These are phyloP conservation scores for Anthopleura sola DNA, from an alignment of 64 coral and sea anemone species.

Conservation along the genomic window DNA sequence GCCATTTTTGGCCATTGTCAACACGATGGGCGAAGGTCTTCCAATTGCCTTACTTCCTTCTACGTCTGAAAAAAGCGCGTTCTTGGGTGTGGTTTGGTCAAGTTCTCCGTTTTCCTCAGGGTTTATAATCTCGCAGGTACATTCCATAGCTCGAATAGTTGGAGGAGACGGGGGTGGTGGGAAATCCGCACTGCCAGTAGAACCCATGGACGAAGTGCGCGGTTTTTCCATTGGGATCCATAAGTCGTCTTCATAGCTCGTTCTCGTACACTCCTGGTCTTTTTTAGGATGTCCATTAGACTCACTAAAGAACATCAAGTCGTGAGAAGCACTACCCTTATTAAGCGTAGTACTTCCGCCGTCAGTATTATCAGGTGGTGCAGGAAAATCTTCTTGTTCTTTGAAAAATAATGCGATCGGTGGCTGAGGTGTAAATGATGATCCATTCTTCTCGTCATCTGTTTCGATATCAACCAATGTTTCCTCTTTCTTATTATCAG, in stretches of 20 bases:
- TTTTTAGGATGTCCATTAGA: not conserved
- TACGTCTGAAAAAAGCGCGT: slow-evolving; percentile 22
- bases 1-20: slow-evolving; percentile 35
- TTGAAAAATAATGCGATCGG: slow-evolving; percentile 1
- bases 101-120: slow-evolving; percentile 15
- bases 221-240: slow-evolving; percentile 28
- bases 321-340: not conserved
- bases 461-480: slow-evolving; percentile 48
- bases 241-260: slow-evolving; percentile 18
- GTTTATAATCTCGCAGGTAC: slow-evolving; percentile 30
- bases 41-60: slow-evolving; percentile 28
- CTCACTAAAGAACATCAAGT: slow-evolving; percentile 57
- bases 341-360: not conserved
- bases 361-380: slow-evolving; percentile 14
- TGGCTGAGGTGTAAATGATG: not conserved
- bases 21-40: slow-evolving; percentile 45
- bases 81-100: not conserved
- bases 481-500: slow-evolving; percentile 13
- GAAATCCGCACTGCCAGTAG: slow-evolving; percentile 22
- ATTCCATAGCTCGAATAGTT: slow-evolving; percentile 27
- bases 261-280: slow-evolving; percentile 2
- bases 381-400: slow-evolving; percentile 39
- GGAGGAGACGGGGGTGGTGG: slow-evolving; percentile 25
- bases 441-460: slow-evolving; percentile 10
- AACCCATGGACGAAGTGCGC: not conserved